Conservation (phyloP, 2,888 invertebrate genomes). For the Lampropteryx suffumata region DNA sequence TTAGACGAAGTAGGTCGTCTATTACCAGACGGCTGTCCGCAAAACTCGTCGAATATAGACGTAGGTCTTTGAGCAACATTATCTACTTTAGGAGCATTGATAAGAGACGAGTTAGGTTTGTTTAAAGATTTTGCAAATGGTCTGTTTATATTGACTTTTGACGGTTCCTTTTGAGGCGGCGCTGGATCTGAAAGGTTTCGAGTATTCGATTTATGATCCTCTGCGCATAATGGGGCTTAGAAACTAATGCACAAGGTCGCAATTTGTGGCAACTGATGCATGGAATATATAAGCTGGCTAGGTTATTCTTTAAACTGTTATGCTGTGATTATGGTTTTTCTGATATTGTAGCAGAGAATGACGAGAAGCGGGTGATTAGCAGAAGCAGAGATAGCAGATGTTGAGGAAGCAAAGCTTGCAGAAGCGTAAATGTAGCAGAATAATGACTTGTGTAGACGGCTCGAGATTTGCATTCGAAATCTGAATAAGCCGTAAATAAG, state of each 20-base stretch:
- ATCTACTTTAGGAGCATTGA: neutral
- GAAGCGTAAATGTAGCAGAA: no score
- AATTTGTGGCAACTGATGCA: no score
- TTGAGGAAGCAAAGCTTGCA: no score
- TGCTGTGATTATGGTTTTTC: no score
- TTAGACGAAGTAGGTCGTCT: conserved; percentile 1
- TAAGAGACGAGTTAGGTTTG: conserved; percentile 1
- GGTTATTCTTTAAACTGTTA: no score
- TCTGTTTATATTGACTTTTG: conserved; percentile 12
- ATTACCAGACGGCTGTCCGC: neutral
- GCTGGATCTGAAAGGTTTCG: conserved; percentile 40
- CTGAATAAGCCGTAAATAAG: no score
- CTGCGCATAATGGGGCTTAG: neutral
- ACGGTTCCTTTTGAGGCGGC: conserved; percentile 48
- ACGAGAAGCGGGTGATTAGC: no score
- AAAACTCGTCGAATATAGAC: conserved; percentile 23
- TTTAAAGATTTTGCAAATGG: conserved; percentile 8
- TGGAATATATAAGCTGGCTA: no score
- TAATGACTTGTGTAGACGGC: no score
- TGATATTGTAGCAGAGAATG: no score
- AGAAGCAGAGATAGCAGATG: no score
- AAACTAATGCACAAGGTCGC: neutral
- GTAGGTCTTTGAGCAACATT: conserved; percentile 16
- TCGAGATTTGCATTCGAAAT: no score
- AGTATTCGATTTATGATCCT: neutral